Base-by-base conservation (phyloP, 1,140 invertebrate genomes). In the Drosophila setifemur region DNA sequence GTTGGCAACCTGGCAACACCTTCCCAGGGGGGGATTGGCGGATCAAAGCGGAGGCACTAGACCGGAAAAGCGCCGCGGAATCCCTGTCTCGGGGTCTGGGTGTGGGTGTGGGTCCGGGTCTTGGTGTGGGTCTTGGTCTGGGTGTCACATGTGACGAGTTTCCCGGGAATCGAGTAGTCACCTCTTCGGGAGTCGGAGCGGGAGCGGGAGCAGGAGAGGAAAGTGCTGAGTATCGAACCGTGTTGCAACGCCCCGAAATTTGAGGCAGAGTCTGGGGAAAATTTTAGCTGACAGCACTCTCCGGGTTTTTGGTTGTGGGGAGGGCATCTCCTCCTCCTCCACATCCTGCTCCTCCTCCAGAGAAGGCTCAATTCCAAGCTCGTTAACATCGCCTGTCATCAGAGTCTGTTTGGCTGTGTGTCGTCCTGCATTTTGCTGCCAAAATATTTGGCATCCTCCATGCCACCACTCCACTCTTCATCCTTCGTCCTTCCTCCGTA, bases 371-470 rank as follows among this genome's bases (percentile, higher is more conserved):
- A 60, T 76, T 73, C 54, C 47, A 40, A 73, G 69, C 63, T 73
- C 78, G 79, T 85, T 86, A 85, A 86, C 81, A 72, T 71, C 55
- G 26, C 75, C 64, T 83, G 74, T 83, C 78, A 83, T 78, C 74
- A 60, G 29, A 23, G 9, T 39, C 33, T 18, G 21, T 35, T n/a
- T n/a, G n/a, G n/a, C n/a, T n/a, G 26, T 21, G 11, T 12, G 3
- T 7, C n/a, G n/a, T 74, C 49, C 53, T 75, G 81, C 81, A 86
- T 72, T 75, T 79, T 54, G 81, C 55, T 79, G 81, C 75, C 79
- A 85, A 85, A 79, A 85, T 79, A 83, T 83, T 74, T 74, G 57
- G 57, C 54, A 39, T 72, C 72, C 72, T 71, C 58, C 35, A 26
- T 14, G 11, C 33, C 45, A 44, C 60, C 48, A 12, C 35, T 11